Evolutionary conservation across 1,140 invertebrate genomes (phyloP).

Genomic region (Scaptomyza graminum): DNA sequence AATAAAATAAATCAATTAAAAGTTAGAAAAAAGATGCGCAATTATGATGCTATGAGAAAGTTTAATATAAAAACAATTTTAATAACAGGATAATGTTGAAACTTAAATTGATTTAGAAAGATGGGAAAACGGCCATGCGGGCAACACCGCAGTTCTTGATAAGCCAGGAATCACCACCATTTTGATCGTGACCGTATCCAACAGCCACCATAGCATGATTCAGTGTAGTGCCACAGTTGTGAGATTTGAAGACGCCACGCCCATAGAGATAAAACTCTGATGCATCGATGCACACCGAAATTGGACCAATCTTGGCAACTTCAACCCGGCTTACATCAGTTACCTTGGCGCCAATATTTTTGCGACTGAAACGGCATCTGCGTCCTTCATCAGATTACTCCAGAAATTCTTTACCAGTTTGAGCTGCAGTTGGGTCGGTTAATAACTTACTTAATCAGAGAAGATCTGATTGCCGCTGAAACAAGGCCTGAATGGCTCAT

Average conservation of each 20-base stretch:
- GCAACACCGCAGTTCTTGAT: slow-evolving; percentile 85
- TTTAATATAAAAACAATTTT: no score
- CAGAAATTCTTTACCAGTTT: slow-evolving; percentile 89
- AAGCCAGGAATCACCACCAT: slow-evolving; percentile 85
- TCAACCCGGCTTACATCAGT: slow-evolving; percentile 84
- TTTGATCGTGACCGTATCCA: slow-evolving; percentile 86
- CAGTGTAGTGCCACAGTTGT: slow-evolving; percentile 86
- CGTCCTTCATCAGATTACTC: slow-evolving; percentile 86
- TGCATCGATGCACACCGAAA: slow-evolving; percentile 27
- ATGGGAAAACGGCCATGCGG: slow-evolving; percentile 6
- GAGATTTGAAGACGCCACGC: slow-evolving; percentile 59
- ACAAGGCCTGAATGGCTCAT: slow-evolving; percentile 61
- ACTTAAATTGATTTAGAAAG: slow-evolving; percentile 9
- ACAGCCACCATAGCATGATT: slow-evolving; percentile 87
- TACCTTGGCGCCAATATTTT: slow-evolving; percentile 27
- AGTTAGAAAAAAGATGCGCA: no score
- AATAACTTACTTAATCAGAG: slow-evolving; percentile 8
- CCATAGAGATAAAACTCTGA: slow-evolving; percentile 12
- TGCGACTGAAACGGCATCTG: slow-evolving; percentile 66
- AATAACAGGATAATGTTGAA: neutral
- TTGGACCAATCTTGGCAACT: slow-evolving; percentile 87
- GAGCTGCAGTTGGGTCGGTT: slow-evolving; percentile 87
- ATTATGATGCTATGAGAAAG: no score
- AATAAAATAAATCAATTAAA: neutral
- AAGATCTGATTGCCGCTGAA: slow-evolving; percentile 16